Conservation (phyloP, 1,140 invertebrate genomes). For the Rhizoglyphus robini region DNA sequence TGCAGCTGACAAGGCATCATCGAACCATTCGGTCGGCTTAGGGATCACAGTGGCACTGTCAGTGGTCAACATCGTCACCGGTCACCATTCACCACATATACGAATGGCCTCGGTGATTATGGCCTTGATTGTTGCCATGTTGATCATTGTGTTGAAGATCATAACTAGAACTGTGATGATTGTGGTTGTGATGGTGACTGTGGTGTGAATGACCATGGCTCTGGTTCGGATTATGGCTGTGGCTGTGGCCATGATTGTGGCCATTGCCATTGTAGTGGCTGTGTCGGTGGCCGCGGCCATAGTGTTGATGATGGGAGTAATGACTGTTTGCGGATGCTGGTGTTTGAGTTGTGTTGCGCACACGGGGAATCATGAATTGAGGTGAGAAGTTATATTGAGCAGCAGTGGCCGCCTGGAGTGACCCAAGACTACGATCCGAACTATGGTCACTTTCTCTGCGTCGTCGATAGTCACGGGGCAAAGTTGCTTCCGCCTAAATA, state of each 20-base stretch:
- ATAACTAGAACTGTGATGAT: background rate
- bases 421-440: background rate
- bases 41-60: background rate
- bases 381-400: background rate
- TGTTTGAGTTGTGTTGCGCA: background rate
- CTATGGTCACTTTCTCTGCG: constrained; percentile 16
- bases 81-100: background rate
- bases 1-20: constrained; percentile 11
- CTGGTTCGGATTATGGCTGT: background rate
- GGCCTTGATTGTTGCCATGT: background rate
- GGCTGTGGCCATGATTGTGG: background rate
- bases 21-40: background rate
- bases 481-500: constrained; percentile 6
- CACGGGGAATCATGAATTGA: constrained; percentile 14
- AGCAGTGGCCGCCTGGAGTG: background rate
- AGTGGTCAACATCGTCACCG: background rate
- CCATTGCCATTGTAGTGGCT: background rate
- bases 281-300: background rate
- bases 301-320: background rate
- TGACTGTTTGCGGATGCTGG: background rate
- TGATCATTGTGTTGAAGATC: background rate
- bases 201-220: background rate
- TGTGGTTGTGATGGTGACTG: background rate
- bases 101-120: background rate
- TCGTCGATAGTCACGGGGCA: constrained; percentile 8